Percentiles rank a stretch among this genome's conserved stretches.
These are phyloP conservation scores for Metopolophium dirhodum DNA, from an alignment of 1,140 invertebrate genomes.

Conservation along the genomic window DNA sequence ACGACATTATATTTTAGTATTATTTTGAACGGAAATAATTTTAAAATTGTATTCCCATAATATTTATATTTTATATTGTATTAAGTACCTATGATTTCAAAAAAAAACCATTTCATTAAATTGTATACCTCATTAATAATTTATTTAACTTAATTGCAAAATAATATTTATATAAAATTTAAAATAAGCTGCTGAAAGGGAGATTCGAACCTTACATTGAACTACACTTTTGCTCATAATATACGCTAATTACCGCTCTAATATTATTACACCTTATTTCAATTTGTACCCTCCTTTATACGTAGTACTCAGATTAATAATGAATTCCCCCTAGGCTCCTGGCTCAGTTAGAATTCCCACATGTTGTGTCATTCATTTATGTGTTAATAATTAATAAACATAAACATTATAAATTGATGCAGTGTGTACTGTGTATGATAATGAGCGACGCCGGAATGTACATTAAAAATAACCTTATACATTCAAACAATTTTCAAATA, in stretches of 20 bases:
- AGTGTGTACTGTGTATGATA: not conserved
- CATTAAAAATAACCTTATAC: not conserved
- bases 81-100: too few species aligned
- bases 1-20: too few species aligned
- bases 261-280: not conserved
- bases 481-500: not conserved
- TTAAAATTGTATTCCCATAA: too few species aligned
- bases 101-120: too few species aligned
- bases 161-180: not conserved
- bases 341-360: not conserved
- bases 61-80: too few species aligned
- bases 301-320: not conserved
- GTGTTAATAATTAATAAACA: not conserved
- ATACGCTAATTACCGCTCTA: not conserved
- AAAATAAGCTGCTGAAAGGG: not conserved
- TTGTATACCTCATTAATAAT: not conserved
- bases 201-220: not conserved
- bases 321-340: not conserved
- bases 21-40: too few species aligned
- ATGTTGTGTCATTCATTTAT: not conserved
- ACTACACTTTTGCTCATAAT: not conserved
- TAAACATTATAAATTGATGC: not conserved
- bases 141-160: not conserved
- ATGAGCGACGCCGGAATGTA: not conserved
- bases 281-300: not conserved